Conservation (phyloP, 2,888 invertebrate genomes). For the Antitype chi region DNA sequence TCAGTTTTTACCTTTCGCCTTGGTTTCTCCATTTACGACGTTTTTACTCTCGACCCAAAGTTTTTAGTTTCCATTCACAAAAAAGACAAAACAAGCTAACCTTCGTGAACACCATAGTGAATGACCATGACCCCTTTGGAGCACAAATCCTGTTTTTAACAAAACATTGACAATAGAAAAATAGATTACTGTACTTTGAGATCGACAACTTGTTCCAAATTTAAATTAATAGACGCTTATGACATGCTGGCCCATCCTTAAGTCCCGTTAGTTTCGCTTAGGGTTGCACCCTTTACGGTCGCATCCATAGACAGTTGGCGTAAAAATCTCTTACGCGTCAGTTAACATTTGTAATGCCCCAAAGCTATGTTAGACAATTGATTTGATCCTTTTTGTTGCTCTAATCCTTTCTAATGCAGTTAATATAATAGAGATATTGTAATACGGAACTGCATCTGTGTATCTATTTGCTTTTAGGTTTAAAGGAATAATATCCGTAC, state of each 20-base stretch:
- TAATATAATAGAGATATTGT: slow-evolving; percentile 50
- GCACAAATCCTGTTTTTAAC: slow-evolving; percentile 45
- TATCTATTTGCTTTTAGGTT: slow-evolving; percentile 33
- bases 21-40: slow-evolving; percentile 18
- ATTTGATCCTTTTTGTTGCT: slow-evolving; percentile 59
- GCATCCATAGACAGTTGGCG: slow-evolving; percentile 48
- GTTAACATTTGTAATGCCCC: slow-evolving; percentile 63
- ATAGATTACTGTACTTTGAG: slow-evolving; percentile 26
- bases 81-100: slow-evolving; percentile 36
- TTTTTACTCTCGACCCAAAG: slow-evolving; percentile 28
- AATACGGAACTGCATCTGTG: slow-evolving; percentile 36
- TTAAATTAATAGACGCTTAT: slow-evolving; percentile 39
- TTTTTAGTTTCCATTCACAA: slow-evolving; percentile 25
- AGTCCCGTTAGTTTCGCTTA: slow-evolving; percentile 22
- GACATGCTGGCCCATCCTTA: slow-evolving; percentile 30
- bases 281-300: slow-evolving; percentile 49
- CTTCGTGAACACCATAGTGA: slow-evolving; percentile 54
- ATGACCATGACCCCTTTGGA: slow-evolving; percentile 57
- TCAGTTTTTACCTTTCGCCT: slow-evolving; percentile 20
- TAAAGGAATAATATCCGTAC: neutral
- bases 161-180: slow-evolving; percentile 51
- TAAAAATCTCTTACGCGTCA: slow-evolving; percentile 75
- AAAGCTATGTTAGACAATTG: slow-evolving; percentile 63
- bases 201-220: slow-evolving; percentile 37
- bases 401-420: slow-evolving; percentile 48